Base-by-base conservation (phyloP, 2,888 invertebrate species). In the Conistra vaccinii region DNA sequence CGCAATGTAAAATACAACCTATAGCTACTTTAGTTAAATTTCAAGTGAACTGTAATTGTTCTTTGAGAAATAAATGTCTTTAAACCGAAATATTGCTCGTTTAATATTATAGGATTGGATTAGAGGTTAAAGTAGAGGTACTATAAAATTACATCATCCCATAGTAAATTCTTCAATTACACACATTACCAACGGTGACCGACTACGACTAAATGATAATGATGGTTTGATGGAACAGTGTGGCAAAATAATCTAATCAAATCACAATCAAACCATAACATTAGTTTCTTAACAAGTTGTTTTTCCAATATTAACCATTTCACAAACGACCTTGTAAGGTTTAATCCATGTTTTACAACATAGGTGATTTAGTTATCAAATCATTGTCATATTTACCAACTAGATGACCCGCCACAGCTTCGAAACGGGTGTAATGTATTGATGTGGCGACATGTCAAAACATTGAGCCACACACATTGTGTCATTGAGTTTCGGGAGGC, bases 211-310 rank as follows among this genome's bases (percentile, higher is more conserved):
- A 42, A 45, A 65, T 48, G 12, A 29, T 61, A 1, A 51, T n/a
- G 42, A 42, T n/a, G n/a, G n/a, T 20, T 51, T 51, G 7, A 35
- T 35, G 35, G 35, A 35, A 6, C 35, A 6, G 35, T 35, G 35
- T 35, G 35, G 35, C 35, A 35, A 35, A 35, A 35, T 3, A 61
- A 60, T 42, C 35, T n/a, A 42, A 78, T 78, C 51, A 57, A 53
- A 63, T 69, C 32, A 57, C 10, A 69, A 63, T 69, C 26, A 63
- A 2, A 63, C 17, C 39, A 42, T 76, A n/a, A 75, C 32, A 63
- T 63, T 55, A 62, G 7, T 51, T 57, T 35, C 6, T 53, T 35
- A 63, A 35, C 14, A 58, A 48, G 4, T 39, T 39, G 10, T 55
- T 61, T 60, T 48, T 62, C 45, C 48, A 23, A 51, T 35, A 61